A percentile compares a stretch with the other conserved stretches of the same genome.
Conservation (phyloP, 2,113 vertebrate species). For the Syngnathus scovelli region DNA sequence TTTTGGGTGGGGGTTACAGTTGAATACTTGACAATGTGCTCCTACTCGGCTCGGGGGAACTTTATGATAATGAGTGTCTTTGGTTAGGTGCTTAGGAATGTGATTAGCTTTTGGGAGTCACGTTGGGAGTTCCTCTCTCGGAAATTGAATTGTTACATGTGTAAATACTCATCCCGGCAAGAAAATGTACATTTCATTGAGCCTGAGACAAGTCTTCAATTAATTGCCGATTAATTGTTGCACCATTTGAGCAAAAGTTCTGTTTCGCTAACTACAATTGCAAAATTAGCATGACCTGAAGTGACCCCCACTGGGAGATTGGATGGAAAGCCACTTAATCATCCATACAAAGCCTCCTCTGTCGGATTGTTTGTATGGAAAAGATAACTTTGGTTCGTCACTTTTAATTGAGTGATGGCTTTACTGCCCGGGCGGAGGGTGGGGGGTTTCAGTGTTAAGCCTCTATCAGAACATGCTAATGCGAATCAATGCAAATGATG, state of each 20-base stretch:
- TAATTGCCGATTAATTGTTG: too few relatives aligned
- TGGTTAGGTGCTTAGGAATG: too few relatives aligned
- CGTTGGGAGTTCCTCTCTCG: too few relatives aligned
- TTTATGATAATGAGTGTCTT: too few relatives aligned
- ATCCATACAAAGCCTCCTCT: constrained; percentile 8
- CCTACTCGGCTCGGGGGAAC: too few relatives aligned
- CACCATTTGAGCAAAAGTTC: neutral
- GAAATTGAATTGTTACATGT: too few relatives aligned
- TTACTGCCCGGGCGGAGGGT: neutral
- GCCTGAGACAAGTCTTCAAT: too few relatives aligned
- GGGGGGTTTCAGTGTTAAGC: neutral
- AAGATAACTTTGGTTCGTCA: constrained; percentile 14
- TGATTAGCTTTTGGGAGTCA: too few relatives aligned
- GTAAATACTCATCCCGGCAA: too few relatives aligned
- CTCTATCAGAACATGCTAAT: constrained; percentile 39
- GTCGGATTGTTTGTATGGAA: constrained; percentile 6
- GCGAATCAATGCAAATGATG: constrained; percentile 52
- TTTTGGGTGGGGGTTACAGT: too few relatives aligned
- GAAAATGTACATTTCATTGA: too few relatives aligned
- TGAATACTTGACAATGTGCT: too few relatives aligned
- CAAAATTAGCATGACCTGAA: constrained; percentile 29
- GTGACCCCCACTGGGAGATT: constrained; percentile 26
- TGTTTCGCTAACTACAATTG: constrained; percentile 1
- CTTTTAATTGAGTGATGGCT: constrained; percentile 32
- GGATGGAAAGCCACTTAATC: constrained; percentile 7